Conservation (phyloP, 2,113 vertebrate species). For the Chitala chitala region DNA sequence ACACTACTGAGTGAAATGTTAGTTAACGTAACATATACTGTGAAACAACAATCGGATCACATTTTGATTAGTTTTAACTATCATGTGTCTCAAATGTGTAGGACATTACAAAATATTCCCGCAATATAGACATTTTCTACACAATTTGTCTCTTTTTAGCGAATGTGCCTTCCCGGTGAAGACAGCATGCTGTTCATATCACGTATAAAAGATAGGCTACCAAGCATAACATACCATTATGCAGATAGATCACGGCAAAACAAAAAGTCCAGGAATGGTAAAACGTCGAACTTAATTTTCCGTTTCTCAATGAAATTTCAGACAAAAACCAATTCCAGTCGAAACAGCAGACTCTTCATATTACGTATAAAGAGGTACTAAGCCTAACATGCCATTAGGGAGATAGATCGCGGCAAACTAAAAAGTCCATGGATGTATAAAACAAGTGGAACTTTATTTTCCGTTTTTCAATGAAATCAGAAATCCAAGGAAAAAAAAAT, state of each 20-base stretch:
- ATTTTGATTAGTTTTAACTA: background rate
- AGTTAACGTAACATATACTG: background rate
- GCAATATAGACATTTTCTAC: background rate
- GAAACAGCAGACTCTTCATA: too few relatives aligned
- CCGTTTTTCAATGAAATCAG: background rate
- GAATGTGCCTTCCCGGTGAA: background rate
- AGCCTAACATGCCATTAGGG: too few relatives aligned
- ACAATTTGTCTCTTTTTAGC: background rate
- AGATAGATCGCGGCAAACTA: too few relatives aligned
- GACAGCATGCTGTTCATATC: background rate
- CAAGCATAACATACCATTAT: slow-evolving; percentile 19
- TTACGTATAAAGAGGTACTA: too few relatives aligned
- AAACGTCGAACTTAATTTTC: background rate
- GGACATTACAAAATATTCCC: background rate
- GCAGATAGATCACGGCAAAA: background rate
- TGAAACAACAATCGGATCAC: background rate
- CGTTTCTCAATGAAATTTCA: background rate
- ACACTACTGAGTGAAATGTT: background rate
- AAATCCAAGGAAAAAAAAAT: slow-evolving; percentile 18
- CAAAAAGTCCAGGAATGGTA: background rate
- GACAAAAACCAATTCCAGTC: too few relatives aligned
- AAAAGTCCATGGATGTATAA: too few relatives aligned
- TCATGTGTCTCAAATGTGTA: background rate
- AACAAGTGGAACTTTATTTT: too few relatives aligned
- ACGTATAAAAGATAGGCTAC: background rate